Conservation (phyloP, 2,888 invertebrate genomes). For the Caenorhabditis panamensis region DNA sequence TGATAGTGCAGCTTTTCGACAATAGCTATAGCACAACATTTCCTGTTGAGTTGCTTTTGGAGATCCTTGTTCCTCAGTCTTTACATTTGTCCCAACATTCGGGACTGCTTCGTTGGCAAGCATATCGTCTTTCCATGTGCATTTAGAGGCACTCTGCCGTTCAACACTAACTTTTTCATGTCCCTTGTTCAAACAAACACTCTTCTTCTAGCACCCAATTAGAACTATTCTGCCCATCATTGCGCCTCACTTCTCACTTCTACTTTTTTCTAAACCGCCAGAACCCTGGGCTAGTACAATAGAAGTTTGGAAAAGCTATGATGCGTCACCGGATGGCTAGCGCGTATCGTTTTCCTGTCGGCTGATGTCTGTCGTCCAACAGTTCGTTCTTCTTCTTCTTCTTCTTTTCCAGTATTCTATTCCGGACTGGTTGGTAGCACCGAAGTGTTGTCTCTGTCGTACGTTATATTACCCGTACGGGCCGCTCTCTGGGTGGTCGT, state of each 20-base stretch:
- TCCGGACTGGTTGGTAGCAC: conserved; percentile 26
- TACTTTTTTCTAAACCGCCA: conserved; percentile 12
- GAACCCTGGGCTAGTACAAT: conserved; percentile 32
- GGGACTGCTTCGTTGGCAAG: conserved; percentile 24
- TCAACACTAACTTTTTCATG: conserved; percentile 23
- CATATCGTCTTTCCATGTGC: conserved; percentile 44
- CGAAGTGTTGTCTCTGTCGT: conserved; percentile 20
- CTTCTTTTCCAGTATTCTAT: neutral
- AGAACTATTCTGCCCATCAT: conserved; percentile 35
- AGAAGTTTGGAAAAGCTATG: conserved; percentile 47
- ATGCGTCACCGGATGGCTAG: conserved; percentile 35
- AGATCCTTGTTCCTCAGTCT: neutral
- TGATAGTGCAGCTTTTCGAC: no score
- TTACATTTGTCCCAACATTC: neutral
- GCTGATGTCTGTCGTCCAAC: neutral
- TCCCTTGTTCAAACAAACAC: conserved; percentile 26
- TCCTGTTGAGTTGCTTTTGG: no score
- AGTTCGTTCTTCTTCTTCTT: no score
- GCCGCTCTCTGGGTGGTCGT: conserved; percentile 4
- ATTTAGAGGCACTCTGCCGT: conserved; percentile 33
- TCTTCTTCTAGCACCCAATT: conserved; percentile 47
- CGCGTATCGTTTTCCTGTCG: no score
- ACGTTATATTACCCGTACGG: conserved; percentile 6
- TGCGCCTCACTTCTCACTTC: neutral
- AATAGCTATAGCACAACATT: no score